Evolutionary conservation across 2,797 vertebrate species (phyloP), one percentile per base, ranked within the genome.

Genomic region (Spinus olivaceus): DNA sequence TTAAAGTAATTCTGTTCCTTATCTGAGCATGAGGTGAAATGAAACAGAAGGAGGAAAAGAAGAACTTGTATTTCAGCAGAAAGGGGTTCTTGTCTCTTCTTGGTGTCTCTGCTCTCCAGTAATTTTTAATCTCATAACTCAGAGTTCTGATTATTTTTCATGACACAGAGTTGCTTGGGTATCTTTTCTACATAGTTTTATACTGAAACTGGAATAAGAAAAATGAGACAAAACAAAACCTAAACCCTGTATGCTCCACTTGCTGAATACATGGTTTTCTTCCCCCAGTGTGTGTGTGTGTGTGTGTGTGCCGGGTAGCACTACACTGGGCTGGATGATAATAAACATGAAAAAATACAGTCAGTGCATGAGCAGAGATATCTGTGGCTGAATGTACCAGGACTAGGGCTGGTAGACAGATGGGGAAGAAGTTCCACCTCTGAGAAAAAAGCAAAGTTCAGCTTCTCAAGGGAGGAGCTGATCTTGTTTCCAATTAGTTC

Each of bases 301-400:
- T 77, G 59, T 79, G 61, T 39, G 3, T 74, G 81, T 92, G 86
- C 85, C 93, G 94, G 90, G 93, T 85, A 88, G 86, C 91, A 90
- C 42, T 60, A 39, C 39, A 20, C 53, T 37, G 53, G 28, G 21
- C 27, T 85, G 78, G 81, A 70, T 91, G 86, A 86, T 83, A 93
- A 95, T 86, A 94, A 89, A 96, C 76, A 88, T 85, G 70, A 96
- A 92, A 94, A 94, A 95, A 94, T 67, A 91, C 59, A 90, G 84
- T 81, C 77, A 69, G 86, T 90, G 76, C 77, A 44, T 0, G 3
- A 91, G 82, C 86, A 94, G 80, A 93, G 90, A 92, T 95, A 95
- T 90, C 88, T 76, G 70, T 37, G 39, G 33, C 44, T 95, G 74
- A 73, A 88, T 81, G 63, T 76, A 85, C 37, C n/a, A 50, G 80